Conservation (phyloP, 2,888 invertebrate species). For the Drosophila conformis region DNA sequence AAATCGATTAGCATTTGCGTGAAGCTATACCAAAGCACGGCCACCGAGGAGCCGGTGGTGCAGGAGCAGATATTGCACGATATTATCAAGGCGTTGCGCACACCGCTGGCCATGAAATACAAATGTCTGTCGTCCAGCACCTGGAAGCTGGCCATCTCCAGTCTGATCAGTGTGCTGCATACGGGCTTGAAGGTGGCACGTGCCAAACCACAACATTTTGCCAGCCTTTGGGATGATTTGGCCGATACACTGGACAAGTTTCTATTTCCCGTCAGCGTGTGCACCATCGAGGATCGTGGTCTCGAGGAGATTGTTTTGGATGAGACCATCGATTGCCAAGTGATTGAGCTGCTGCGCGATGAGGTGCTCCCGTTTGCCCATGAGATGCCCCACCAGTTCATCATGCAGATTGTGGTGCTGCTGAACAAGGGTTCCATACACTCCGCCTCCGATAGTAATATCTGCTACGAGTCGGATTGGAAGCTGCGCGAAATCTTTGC, state of each 20-base stretch:
- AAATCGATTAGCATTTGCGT: constrained; percentile 91
- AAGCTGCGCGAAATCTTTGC: constrained; percentile 97
- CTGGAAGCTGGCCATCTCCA: constrained; percentile 93
- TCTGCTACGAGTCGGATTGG: constrained; percentile 90
- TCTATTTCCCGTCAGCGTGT: constrained; percentile 91
- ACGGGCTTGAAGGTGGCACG: constrained; percentile 95
- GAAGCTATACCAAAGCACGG: constrained; percentile 90
- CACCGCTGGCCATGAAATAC: constrained; percentile 92
- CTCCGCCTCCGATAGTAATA: constrained; percentile 89
- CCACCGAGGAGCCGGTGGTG: constrained; percentile 89
- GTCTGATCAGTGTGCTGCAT: constrained; percentile 91
- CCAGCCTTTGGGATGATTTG: constrained; percentile 93
- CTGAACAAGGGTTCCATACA: constrained; percentile 94
- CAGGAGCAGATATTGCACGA: constrained; percentile 90
- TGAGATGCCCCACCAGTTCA: constrained; percentile 92
- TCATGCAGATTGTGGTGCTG: constrained; percentile 92
- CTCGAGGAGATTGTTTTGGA: constrained; percentile 88
- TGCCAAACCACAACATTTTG: constrained; percentile 90
- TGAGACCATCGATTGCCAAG: constrained; percentile 93
- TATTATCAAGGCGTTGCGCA: constrained; percentile 88
- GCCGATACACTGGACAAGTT: constrained; percentile 95
- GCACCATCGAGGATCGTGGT: constrained; percentile 87
- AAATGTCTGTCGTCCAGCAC: constrained; percentile 91
- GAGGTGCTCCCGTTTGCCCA: constrained; percentile 93
- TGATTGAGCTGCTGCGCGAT: constrained; percentile 92